Conservation (phyloP, 2,888 invertebrate genomes). For the Cataglyphis livida region DNA sequence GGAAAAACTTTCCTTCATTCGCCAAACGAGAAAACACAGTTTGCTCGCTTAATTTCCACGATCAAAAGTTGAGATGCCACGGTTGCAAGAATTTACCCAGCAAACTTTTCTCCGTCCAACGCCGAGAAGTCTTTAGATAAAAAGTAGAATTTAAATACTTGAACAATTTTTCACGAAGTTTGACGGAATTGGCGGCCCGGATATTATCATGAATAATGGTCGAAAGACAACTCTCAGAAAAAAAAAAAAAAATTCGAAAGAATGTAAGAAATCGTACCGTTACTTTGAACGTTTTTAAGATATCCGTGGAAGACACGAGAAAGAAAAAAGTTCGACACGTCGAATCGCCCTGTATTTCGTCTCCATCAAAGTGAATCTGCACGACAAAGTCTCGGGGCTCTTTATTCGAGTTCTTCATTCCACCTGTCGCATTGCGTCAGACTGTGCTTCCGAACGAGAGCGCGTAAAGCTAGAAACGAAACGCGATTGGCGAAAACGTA, state of each 20-base stretch:
- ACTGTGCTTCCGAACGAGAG: constrained; percentile 40
- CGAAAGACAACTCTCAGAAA: constrained; percentile 3
- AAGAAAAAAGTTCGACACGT: constrained; percentile 17
- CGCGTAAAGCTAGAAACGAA: constrained; percentile 50
- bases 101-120: constrained; percentile 33
- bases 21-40: constrained; percentile 22
- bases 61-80: constrained; percentile 30
- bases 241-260: not conserved
- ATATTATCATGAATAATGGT: constrained; percentile 30
- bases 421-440: constrained; percentile 67
- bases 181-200: constrained; percentile 3
- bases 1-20: constrained; percentile 12
- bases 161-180: constrained; percentile 24
- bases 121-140: constrained; percentile 19
- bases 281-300: constrained; percentile 18
- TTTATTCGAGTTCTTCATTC: constrained; percentile 61
- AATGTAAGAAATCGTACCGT: constrained; percentile 30
- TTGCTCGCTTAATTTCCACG: constrained; percentile 49
- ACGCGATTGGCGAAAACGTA: constrained; percentile 58
- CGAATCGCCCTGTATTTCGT: constrained; percentile 13
- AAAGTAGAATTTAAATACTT: constrained; percentile 33
- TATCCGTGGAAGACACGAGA: constrained; percentile 16
- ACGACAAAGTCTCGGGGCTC: constrained; percentile 57
- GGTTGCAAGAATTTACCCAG: constrained; percentile 9
- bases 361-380: constrained; percentile 13